Percentiles rank a stretch among this genome's conserved stretches.
Conservation (phyloP, 2,797 vertebrate species). For the Eremophila alpestris region DNA sequence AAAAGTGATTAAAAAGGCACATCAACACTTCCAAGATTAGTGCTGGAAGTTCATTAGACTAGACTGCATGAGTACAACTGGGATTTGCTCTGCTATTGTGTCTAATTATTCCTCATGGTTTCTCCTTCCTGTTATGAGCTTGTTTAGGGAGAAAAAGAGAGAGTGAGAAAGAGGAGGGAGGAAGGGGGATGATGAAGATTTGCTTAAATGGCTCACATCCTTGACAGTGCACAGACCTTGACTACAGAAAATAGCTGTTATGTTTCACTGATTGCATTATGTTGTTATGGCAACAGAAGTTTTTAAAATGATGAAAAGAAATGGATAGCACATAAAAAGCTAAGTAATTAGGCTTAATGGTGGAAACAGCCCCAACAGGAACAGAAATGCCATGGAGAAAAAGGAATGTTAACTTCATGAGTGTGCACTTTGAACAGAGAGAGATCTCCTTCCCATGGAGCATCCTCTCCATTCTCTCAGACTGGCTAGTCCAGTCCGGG, state of each 20-base stretch:
- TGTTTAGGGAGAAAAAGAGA: conserved; percentile 56
- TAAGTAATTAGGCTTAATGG: conserved; percentile 66
- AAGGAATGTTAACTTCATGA: conserved; percentile 15
- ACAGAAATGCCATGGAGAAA: conserved; percentile 32
- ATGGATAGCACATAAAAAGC: conserved; percentile 69
- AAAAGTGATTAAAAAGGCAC: conserved; percentile 54
- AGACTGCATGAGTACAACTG: background rate
- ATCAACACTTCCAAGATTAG: conserved; percentile 41
- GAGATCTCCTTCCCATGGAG: background rate
- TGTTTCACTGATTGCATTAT: conserved; percentile 70
- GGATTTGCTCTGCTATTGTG: conserved; percentile 48
- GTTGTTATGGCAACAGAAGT: conserved; percentile 79
- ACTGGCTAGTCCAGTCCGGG: background rate
- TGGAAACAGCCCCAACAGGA: conserved; percentile 52
- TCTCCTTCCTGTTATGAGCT: conserved; percentile 63
- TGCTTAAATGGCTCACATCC: conserved; percentile 70
- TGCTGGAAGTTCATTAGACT: conserved; percentile 53
- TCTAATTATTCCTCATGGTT: conserved; percentile 68
- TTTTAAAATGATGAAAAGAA: conserved; percentile 75
- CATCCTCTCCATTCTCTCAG: background rate
- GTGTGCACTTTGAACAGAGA: background rate
- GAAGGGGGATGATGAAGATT: conserved; percentile 64
- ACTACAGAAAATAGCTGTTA: conserved; percentile 69
- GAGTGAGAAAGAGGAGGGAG: conserved; percentile 29
- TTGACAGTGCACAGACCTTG: conserved; percentile 66